phyloP scores from a whole-genome alignment of 2,888 invertebrate genomes.

The Microplitis deprimator region DNA sequence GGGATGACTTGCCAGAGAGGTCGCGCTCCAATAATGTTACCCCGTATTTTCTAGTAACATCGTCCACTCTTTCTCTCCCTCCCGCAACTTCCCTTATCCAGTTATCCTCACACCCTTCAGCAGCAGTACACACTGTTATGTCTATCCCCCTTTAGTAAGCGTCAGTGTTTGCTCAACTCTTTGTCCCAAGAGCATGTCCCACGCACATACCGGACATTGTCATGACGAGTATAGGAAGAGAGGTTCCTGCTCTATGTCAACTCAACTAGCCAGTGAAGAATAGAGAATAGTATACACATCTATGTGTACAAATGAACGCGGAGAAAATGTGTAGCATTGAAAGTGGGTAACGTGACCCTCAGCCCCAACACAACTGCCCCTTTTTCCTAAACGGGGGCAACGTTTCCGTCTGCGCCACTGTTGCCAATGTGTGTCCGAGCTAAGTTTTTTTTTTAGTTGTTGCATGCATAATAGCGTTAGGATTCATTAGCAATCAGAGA shows the following conservation, averaged over 20 bases:
- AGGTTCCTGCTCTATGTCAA: neutral
- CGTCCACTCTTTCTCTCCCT: conserved; percentile 1
- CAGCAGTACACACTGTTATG: neutral
- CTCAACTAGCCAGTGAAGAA: neutral
- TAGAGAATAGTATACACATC: conserved; percentile 13
- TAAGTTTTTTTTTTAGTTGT: conserved; percentile 63
- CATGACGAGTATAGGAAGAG: conserved; percentile 27
- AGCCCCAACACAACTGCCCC: conserved; percentile 12
- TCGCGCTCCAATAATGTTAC: conserved; percentile 62
- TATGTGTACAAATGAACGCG: conserved; percentile 3
- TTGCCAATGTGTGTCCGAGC: conserved; percentile 45
- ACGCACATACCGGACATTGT: conserved; percentile 42
- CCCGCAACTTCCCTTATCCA: neutral
- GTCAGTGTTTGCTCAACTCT: conserved; percentile 68
- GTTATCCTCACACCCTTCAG: neutral
- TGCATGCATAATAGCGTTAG: conserved; percentile 70
- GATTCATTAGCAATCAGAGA: conserved; percentile 72
- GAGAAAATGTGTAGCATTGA: conserved; percentile 38
- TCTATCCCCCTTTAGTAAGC: conserved; percentile 34
- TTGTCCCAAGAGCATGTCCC: conserved; percentile 61
- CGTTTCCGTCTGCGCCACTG: conserved; percentile 48
- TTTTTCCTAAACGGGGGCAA: conserved; percentile 50
- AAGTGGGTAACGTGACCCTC: conserved; percentile 47
- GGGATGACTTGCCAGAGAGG: conserved; percentile 56
- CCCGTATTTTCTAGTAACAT: neutral